These are phyloP conservation scores for Cryptoprocta ferox DNA, from an alignment of 2,797 vertebrate genomes.

Conservation along the genomic window DNA sequence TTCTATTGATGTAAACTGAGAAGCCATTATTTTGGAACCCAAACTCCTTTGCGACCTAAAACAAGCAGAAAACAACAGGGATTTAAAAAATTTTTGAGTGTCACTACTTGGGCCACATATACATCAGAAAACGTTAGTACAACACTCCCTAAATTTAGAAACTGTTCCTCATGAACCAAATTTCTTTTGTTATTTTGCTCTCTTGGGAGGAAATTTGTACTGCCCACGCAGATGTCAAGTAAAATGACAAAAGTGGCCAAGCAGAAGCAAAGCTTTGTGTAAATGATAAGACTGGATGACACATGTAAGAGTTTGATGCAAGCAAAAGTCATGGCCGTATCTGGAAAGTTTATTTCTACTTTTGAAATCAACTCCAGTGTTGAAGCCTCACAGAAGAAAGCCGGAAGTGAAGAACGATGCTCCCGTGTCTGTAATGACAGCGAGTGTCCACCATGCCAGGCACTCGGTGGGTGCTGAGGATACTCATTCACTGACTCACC, in stretches of 20 bases:
- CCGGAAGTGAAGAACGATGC: not conserved
- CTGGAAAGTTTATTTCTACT: not conserved
- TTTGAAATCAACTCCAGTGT: not conserved
- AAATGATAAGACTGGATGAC: not conserved
- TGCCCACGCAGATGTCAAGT: not conserved
- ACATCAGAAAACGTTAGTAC: not conserved
- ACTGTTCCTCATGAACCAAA: not conserved
- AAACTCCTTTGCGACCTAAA: conserved; percentile 97
- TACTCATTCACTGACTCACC: not conserved
- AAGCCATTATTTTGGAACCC: conserved; percentile 97
- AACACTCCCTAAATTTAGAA: not conserved
- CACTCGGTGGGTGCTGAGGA: rapidly evolving
- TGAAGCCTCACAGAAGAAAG: not conserved
- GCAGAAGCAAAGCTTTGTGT: not conserved
- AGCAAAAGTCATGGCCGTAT: not conserved
- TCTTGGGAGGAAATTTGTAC: not conserved
- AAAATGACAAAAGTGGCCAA: not conserved
- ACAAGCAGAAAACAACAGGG: conserved; percentile 53
- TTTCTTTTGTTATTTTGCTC: not conserved
- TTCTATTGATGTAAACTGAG: conserved; percentile 96
- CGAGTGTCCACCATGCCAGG: not conserved
- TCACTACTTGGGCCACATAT: no score
- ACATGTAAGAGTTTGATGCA: not conserved
- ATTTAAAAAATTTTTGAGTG: not conserved
- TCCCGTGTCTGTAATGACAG: not conserved